Evolutionary conservation across 2,888 invertebrate species (phyloP).

Genomic region (Hydroisotoma schaefferi): DNA sequence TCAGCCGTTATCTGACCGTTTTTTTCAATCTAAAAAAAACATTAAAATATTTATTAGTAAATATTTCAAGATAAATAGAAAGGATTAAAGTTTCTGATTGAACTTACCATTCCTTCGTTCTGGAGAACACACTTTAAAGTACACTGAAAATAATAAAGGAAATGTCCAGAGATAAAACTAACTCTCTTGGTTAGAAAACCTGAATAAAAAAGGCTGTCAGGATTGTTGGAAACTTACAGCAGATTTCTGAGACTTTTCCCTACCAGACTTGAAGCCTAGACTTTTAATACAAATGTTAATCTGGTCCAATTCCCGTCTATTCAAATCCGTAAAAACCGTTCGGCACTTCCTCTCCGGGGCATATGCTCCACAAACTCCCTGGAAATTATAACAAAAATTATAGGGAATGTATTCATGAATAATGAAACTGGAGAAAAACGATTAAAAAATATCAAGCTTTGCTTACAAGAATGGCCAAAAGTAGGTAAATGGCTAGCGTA

Average conservation of each 20-base stretch:
- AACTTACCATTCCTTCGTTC: slow-evolving; percentile 20
- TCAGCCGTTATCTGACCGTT: slow-evolving; percentile 7
- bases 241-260: slow-evolving; percentile 32
- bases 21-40: background rate
- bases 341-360: slow-evolving; percentile 18
- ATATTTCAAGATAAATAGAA: background rate
- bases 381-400: background rate
- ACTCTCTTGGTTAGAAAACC: background rate
- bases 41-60: background rate
- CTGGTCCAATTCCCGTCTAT: slow-evolving; percentile 19
- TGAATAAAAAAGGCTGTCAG: background rate
- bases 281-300: slow-evolving; percentile 24
- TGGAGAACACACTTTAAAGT: slow-evolving; percentile 25
- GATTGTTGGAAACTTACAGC: slow-evolving; percentile 5
- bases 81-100: background rate
- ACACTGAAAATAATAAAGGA: slow-evolving; percentile 14
- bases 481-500: too few species aligned
- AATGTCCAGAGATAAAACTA: too few species aligned
- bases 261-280: slow-evolving; percentile 24
- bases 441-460: too few species aligned
- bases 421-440: background rate
- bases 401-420: background rate
- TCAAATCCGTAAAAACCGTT: slow-evolving; percentile 20
- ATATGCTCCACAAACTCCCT: background rate
- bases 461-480: too few species aligned